Percentiles rank a stretch among this genome's conserved stretches.
phyloP scores from a whole-genome alignment of 2,888 invertebrate species.

The Drosophila borealis region DNA sequence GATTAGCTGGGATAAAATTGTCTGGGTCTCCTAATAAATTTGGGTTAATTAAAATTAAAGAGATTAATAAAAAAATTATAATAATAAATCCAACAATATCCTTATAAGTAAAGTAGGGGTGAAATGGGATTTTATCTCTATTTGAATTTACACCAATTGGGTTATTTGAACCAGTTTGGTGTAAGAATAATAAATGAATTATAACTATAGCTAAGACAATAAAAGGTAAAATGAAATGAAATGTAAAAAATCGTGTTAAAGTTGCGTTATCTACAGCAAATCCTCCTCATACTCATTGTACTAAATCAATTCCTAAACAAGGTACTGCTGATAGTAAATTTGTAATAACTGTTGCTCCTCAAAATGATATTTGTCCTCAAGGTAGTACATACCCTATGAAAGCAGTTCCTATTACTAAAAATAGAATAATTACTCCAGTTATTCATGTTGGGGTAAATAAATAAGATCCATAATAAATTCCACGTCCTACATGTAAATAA shows the following conservation, averaged over 20 bases:
- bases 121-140: neutral
- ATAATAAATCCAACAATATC: slow-evolving; percentile 81
- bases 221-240: slow-evolving; percentile 91
- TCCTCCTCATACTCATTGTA: slow-evolving; percentile 86
- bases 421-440: slow-evolving; percentile 88
- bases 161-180: slow-evolving; percentile 89
- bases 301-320: slow-evolving; percentile 87
- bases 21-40: slow-evolving; percentile 85
- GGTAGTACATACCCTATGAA: slow-evolving; percentile 92
- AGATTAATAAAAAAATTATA: neutral
- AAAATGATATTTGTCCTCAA: slow-evolving; percentile 87
- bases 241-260: slow-evolving; percentile 90
- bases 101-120: slow-evolving; percentile 86
- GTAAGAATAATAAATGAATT: slow-evolving; percentile 88
- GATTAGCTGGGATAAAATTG: slow-evolving; percentile 85
- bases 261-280: slow-evolving; percentile 88
- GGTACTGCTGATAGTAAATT: slow-evolving; percentile 90
- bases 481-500: too few species aligned
- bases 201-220: slow-evolving; percentile 87
- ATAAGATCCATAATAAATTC: too few species aligned
- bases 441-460: slow-evolving; percentile 87
- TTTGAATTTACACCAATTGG: slow-evolving; percentile 87
- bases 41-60: slow-evolving; percentile 86
- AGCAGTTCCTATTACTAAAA: slow-evolving; percentile 89
- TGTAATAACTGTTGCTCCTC: slow-evolving; percentile 85